Evolutionary conservation across 2,888 invertebrate genomes (phyloP).

Genomic region (Amphimallon solstitiale): DNA sequence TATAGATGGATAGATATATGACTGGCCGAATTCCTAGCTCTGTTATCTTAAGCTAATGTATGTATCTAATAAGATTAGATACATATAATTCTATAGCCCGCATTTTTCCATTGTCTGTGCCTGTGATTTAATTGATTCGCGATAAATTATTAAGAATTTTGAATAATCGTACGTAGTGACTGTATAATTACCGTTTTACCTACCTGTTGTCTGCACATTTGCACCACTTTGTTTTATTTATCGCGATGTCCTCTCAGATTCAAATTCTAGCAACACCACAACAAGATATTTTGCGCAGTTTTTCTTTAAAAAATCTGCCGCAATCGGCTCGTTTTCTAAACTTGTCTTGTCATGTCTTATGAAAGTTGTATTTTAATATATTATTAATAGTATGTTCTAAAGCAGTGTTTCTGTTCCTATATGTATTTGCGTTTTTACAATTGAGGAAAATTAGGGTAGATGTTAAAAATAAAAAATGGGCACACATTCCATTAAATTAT

Average conservation of each 20-base stretch:
- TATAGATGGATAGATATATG: background rate
- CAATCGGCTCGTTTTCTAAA: no score
- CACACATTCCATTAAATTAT: no score
- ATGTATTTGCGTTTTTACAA: no score
- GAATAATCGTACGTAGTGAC: background rate
- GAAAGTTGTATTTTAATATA: no score
- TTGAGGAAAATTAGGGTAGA: no score
- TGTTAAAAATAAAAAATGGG: no score
- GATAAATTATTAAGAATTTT: background rate
- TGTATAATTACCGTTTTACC: background rate
- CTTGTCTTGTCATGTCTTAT: no score
- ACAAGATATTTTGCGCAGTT: no score
- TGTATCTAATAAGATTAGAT: slow-evolving; percentile 24
- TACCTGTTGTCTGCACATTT: slow-evolving; percentile 18
- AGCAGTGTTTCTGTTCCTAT: no score
- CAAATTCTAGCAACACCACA: background rate
- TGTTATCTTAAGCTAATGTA: slow-evolving; percentile 12
- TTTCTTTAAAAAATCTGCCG: no score
- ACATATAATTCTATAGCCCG: background rate
- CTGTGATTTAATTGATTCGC: background rate
- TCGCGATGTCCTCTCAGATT: background rate
- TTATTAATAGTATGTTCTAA: no score
- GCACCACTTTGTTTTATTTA: slow-evolving; percentile 19
- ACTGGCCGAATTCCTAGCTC: background rate
- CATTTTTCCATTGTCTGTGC: no score